Percentiles rank a stretch among this genome's conserved stretches.
Conservation (phyloP, 2,113 vertebrate species). For the Ophthalmotilapia sp. region DNA sequence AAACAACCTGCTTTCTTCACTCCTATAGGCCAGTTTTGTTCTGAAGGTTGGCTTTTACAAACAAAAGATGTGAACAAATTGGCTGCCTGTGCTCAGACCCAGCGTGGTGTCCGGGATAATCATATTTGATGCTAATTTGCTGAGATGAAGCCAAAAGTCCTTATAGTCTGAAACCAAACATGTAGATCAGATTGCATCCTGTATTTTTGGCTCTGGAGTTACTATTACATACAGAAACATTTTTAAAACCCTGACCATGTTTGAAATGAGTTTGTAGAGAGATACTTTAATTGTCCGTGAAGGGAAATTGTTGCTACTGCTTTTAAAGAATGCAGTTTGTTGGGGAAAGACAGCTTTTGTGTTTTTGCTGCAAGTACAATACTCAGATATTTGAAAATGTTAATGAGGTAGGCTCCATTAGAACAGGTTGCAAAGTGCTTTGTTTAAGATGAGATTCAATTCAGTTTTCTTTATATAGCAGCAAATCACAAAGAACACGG, state of each 20-base stretch:
- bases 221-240: not conserved
- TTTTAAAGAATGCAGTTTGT: not conserved
- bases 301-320: not conserved
- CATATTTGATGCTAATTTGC: not conserved
- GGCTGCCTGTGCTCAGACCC: not conserved
- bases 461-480: not conserved
- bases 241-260: not conserved
- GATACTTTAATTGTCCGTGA: not conserved
- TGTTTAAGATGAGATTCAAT: not conserved
- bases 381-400: not conserved
- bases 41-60: not conserved
- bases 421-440: not conserved
- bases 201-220: not conserved
- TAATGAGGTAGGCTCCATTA: not conserved
- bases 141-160: not conserved
- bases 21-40: accelerated
- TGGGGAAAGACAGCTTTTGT: not conserved
- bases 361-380: not conserved
- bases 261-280: not conserved
- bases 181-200: not conserved
- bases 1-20: not conserved
- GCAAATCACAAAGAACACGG: not conserved
- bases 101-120: accelerated
- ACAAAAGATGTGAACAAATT: not conserved
- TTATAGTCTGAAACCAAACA: not conserved